Conservation (phyloP, 2,888 invertebrate species). For the Brachyptera risi region DNA sequence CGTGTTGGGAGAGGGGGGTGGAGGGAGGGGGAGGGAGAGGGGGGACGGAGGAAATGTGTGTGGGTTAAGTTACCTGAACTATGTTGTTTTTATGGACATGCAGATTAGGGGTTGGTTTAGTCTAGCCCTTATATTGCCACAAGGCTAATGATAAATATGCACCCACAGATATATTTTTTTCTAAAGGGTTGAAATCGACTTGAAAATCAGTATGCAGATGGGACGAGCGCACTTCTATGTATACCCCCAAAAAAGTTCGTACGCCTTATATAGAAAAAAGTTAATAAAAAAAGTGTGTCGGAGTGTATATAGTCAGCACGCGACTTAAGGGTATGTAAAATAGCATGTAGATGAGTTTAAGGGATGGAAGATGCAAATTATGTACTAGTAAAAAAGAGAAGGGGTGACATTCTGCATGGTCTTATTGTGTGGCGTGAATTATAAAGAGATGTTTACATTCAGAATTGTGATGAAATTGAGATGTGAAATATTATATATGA, state of each 20-base stretch:
- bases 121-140: slow-evolving; percentile 2
- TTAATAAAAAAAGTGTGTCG: slow-evolving; percentile 3
- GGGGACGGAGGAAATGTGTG: too few species aligned
- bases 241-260: background rate
- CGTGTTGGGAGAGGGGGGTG: too few species aligned
- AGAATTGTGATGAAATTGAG: too few species aligned
- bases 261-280: slow-evolving; percentile 14
- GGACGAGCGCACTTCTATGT: background rate
- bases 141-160: slow-evolving; percentile 21
- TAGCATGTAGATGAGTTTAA: slow-evolving; percentile 21
- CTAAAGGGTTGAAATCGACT: slow-evolving; percentile 1
- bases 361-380: slow-evolving; percentile 16
- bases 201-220: slow-evolving; percentile 16
- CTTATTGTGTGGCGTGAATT: too few species aligned
- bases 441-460: too few species aligned
- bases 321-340: slow-evolving; percentile 19
- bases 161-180: slow-evolving; percentile 17
- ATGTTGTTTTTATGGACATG: background rate
- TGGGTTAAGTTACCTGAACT: background rate
- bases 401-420: background rate
- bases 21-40: too few species aligned
- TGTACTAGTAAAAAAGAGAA: background rate
- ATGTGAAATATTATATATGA: too few species aligned
- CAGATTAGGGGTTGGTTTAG: slow-evolving; percentile 13
- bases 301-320: background rate